A percentile compares a stretch with the other conserved stretches of the same genome.
Conservation (phyloP, 2,888 invertebrate species). For the Epicampocera succincta region DNA sequence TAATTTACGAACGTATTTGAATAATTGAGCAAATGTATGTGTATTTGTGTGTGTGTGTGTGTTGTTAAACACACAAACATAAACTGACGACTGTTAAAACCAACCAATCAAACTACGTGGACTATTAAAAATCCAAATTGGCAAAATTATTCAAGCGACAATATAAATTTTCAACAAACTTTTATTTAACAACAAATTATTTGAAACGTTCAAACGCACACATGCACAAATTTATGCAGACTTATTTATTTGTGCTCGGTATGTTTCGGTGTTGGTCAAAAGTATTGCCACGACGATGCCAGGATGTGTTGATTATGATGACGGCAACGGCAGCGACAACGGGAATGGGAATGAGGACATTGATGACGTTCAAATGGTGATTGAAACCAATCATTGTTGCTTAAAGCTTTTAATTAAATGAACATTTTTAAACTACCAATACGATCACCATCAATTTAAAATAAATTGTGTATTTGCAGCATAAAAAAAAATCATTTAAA, state of each 20-base stretch:
- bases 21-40: conserved; percentile 14
- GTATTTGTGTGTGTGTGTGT: neutral
- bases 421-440: conserved; percentile 56
- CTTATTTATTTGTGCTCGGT: conserved; percentile 7
- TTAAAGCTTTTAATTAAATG: conserved; percentile 66
- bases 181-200: conserved; percentile 66
- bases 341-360: neutral
- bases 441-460: conserved; percentile 33
- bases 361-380: conserved; percentile 34
- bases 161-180: conserved; percentile 70
- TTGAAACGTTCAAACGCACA: conserved; percentile 9
- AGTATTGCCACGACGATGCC: conserved; percentile 33
- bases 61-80: conserved; percentile 21
- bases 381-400: conserved; percentile 64
- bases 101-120: conserved; percentile 58
- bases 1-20: conserved; percentile 20
- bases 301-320: neutral
- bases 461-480: conserved; percentile 32
- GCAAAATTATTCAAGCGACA: conserved; percentile 70
- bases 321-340: neutral
- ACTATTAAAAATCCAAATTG: conserved; percentile 69
- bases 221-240: conserved; percentile 1
- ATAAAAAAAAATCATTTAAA: neutral
- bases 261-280: conserved; percentile 18
- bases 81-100: conserved; percentile 40